Percentiles rank a stretch among this genome's conserved stretches.
Evolutionary conservation across 2,888 invertebrate genomes (phyloP).

Genomic region (Malacosoma neustria): DNA sequence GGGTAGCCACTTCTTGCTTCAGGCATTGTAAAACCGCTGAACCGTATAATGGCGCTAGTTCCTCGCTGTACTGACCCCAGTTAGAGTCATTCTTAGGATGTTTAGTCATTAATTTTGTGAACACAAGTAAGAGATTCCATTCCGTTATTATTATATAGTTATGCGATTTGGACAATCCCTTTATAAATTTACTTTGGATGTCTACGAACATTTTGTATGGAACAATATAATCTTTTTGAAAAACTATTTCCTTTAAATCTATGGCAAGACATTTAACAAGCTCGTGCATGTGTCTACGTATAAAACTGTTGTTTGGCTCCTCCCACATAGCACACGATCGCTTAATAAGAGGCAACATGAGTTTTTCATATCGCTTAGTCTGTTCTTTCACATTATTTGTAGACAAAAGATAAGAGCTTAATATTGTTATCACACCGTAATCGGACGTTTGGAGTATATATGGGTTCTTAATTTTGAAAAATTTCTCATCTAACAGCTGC

Average conservation of each 20-base stretch:
- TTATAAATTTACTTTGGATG: constrained; percentile 21
- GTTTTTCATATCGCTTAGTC: constrained; percentile 27
- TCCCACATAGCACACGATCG: constrained; percentile 25
- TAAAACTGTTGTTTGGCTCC: constrained; percentile 6
- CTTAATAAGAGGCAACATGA: constrained; percentile 31
- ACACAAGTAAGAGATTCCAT: constrained; percentile 30
- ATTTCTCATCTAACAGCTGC: constrained; percentile 28
- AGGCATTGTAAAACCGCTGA: constrained; percentile 30
- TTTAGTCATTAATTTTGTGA: constrained; percentile 24
- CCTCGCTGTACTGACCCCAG: constrained; percentile 19
- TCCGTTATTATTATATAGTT: constrained; percentile 36
- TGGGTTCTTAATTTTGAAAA: constrained; percentile 14
- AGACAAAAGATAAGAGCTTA: constrained; percentile 33
- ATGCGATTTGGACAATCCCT: constrained; percentile 25
- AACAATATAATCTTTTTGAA: constrained; percentile 19
- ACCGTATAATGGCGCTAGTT: constrained; percentile 28
- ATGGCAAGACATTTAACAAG: neutral
- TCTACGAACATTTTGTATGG: constrained; percentile 26
- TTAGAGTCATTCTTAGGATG: constrained; percentile 10
- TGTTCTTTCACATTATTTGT: constrained; percentile 29
- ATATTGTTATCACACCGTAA: constrained; percentile 18
- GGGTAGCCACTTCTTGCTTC: constrained; percentile 29
- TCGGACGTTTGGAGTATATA: constrained; percentile 3
- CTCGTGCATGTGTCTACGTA: neutral
- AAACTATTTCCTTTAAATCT: constrained; percentile 23